These are phyloP conservation scores for Dicycla oo DNA, from an alignment of 2,888 invertebrate species.

Conservation along the genomic window DNA sequence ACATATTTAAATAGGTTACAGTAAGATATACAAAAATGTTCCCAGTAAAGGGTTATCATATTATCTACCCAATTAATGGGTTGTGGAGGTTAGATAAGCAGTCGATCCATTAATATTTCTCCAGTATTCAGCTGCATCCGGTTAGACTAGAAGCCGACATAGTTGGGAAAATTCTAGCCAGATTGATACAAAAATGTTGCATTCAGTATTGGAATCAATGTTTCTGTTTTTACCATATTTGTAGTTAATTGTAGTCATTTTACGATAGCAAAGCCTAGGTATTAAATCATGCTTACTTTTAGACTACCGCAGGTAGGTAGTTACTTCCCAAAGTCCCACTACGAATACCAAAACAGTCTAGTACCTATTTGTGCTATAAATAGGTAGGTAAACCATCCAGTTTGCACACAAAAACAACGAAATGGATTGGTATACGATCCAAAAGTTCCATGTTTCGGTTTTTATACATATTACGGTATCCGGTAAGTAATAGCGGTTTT, in stretches of 20 bases:
- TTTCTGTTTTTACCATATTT: background rate
- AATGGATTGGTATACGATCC: slow-evolving; percentile 43
- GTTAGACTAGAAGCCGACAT: no score
- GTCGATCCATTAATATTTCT: no score
- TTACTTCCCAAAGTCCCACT: background rate
- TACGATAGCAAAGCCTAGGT: background rate
- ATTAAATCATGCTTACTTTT: background rate
- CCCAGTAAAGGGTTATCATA: no score
- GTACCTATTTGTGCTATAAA: slow-evolving; percentile 20
- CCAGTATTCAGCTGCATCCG: no score
- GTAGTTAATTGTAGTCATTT: no score
- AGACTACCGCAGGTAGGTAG: background rate
- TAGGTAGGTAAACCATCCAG: background rate
- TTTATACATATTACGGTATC: slow-evolving; percentile 58
- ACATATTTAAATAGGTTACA: background rate
- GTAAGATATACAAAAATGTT: background rate
- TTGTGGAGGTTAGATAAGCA: no score
- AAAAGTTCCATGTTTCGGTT: slow-evolving; percentile 41
- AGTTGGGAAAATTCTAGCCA: no score
- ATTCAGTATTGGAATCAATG: background rate
- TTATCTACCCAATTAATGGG: no score
- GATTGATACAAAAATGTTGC: no score
- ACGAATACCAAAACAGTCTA: background rate
- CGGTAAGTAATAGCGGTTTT: slow-evolving; percentile 48
- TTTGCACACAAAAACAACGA: slow-evolving; percentile 26